These are phyloP conservation scores for Takifugu bimaculatus DNA, from an alignment of 2,113 vertebrate species.

Conservation along the genomic window DNA sequence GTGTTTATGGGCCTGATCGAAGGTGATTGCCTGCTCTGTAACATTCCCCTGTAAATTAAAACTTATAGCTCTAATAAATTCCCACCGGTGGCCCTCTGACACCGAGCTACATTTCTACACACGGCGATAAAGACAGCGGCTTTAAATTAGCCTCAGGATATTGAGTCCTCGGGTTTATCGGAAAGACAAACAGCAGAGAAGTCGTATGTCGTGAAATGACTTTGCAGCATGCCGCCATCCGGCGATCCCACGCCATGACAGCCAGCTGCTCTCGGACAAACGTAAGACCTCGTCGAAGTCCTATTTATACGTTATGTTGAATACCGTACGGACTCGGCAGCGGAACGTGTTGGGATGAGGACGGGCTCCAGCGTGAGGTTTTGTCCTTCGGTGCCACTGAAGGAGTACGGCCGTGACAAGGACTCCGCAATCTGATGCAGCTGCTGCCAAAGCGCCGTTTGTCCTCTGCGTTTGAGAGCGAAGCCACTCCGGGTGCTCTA, in stretches of 20 bases:
- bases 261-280: conserved; percentile 26
- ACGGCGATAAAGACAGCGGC: conserved; percentile 52
- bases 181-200: conserved; percentile 50
- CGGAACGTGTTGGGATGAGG: conserved; percentile 25
- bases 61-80: conserved; percentile 63
- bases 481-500: conserved; percentile 23
- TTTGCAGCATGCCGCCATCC: conserved; percentile 24
- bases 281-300: conserved; percentile 37
- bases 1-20: conserved; percentile 61
- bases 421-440: conserved; percentile 58
- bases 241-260: no score
- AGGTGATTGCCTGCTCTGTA: conserved; percentile 62
- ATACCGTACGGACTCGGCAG: conserved; percentile 49
- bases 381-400: conserved; percentile 54
- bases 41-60: conserved; percentile 64
- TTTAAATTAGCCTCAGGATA: conserved; percentile 54
- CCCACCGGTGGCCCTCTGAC: conserved; percentile 39
- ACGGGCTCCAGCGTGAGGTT: conserved; percentile 10
- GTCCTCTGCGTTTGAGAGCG: conserved; percentile 39
- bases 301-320: conserved; percentile 43
- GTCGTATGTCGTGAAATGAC: conserved; percentile 47
- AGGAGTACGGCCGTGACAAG: conserved; percentile 45
- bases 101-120: conserved; percentile 58
- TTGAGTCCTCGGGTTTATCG: conserved; percentile 57
- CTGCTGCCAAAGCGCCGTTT: conserved; percentile 50